Base-by-base conservation (phyloP, 1,140 invertebrate species). In the Drosophila watanabei region DNA sequence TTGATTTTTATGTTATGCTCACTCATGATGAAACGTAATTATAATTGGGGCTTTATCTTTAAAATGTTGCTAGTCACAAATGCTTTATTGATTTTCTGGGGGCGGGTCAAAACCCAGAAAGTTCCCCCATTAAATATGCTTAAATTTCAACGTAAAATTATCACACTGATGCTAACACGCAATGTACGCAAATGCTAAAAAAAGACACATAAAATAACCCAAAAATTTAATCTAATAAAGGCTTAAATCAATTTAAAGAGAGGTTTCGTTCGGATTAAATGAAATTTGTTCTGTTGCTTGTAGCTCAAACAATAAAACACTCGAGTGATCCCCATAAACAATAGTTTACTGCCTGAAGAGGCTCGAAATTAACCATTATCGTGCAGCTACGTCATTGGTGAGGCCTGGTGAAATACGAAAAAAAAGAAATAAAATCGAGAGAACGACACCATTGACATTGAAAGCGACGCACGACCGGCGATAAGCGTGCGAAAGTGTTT, bases 391-490 rank as follows among this genome's bases (percentile, higher is more conserved):
- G 85, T 90, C 81, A 89, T 72, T 62, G 28, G 49, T 62, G 52
- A 75, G 58, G 32, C 35, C 57, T 88, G 84, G 64, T 88, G 85
- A 87, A 87, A 88, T 83, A 68, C 41, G 37, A 51, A 14, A 56
- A 37, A 24, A 24, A n/a, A 10, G 1, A 20, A 33, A 52, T 32
- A 52, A 60, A 62, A 57, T 32, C 32, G 61, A 62, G 58, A 66
- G 80, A 85, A 85, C 85, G 85, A 88, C 85, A 81, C 86, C 65
- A 35, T 89, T 90, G 85, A 89, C 85, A 89, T 89, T 89, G 85
- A 90, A 90, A 90, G 48, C 60, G 48, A 57, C 39, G 33, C 62
- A 45, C 41, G 35, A 18, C 66, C 65, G 18, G 52, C 69, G 84
- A 83, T 87, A 83, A 87, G 76, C 80, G 69, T 54, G 56, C 73